Evolutionary conservation across 2,113 vertebrate genomes (phyloP).

Genomic region (Osmerus eperlanus): DNA sequence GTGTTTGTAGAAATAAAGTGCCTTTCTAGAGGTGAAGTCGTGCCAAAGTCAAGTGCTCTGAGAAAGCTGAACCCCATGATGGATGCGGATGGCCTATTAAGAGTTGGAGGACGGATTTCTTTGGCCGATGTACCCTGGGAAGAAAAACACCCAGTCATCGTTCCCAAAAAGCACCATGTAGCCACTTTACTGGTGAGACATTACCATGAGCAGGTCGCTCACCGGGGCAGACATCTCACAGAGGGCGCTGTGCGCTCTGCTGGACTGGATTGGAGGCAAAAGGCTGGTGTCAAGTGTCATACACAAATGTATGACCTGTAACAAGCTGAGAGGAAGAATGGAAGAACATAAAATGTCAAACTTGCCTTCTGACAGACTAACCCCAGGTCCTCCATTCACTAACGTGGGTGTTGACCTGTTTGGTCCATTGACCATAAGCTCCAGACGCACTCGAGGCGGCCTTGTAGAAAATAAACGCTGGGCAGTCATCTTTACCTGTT

Average conservation of each 20-base stretch:
- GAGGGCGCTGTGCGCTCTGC: background rate
- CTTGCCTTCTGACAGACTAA: no score
- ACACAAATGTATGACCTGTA: no score
- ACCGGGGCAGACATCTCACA: background rate
- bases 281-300: no score
- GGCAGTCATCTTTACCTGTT: no score
- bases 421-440: no score
- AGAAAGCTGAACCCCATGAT: background rate
- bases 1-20: no score
- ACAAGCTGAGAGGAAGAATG: no score
- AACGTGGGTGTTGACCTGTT: no score
- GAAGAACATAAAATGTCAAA: no score
- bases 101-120: constrained; percentile 1
- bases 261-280: background rate
- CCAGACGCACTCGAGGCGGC: no score
- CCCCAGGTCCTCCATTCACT: no score
- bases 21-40: background rate
- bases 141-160: constrained; percentile 18
- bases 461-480: no score
- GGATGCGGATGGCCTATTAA: background rate
- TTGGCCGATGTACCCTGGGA: background rate
- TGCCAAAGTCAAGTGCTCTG: background rate
- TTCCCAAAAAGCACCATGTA: constrained; percentile 8
- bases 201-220: constrained; percentile 4
- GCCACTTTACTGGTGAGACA: constrained; percentile 11